phyloP scores from a whole-genome alignment of 1,140 invertebrate species.

The Psix sp. region DNA sequence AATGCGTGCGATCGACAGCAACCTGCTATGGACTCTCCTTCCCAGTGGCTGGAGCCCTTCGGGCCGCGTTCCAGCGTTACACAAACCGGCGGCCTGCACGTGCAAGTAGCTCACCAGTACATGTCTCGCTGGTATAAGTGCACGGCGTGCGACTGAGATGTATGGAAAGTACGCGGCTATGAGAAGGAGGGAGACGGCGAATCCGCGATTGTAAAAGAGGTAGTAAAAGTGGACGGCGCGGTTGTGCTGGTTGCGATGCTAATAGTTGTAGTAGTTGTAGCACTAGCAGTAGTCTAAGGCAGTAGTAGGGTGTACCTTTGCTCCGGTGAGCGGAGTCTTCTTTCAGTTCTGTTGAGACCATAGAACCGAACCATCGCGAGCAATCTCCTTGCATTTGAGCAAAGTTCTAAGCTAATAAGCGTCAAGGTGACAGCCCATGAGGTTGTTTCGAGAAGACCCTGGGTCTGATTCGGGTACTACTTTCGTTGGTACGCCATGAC shows the following conservation, averaged over 20 bases:
- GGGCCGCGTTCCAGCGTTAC: conserved; percentile 25
- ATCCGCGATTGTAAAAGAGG: conserved; percentile 50
- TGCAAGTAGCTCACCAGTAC: conserved; percentile 41
- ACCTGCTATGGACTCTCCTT: conserved; percentile 40
- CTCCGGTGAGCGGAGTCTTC: conserved; percentile 69
- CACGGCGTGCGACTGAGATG: conserved; percentile 51
- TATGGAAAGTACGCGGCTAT: conserved; percentile 30
- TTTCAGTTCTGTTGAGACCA: conserved; percentile 72
- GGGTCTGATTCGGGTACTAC: too few species aligned
- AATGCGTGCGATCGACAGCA: conserved; percentile 57
- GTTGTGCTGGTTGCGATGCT: conserved; percentile 41
- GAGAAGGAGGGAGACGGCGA: conserved; percentile 38
- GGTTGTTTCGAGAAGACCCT: too few species aligned
- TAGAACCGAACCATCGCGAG: conserved; percentile 66
- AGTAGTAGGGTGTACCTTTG: conserved; percentile 70
- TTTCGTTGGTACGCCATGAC: too few species aligned
- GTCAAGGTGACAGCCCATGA: too few species aligned
- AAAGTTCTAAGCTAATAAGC: too few species aligned
- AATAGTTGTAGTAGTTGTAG: conserved; percentile 60
- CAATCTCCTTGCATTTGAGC: conserved; percentile 6
- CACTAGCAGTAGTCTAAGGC: conserved; percentile 59
- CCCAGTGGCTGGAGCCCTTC: conserved; percentile 23
- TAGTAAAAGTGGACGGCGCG: conserved; percentile 52
- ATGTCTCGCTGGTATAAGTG: conserved; percentile 52
- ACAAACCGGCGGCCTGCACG: conserved; percentile 29